Evolutionary conservation across 2,113 vertebrate species (phyloP).

Genomic region (Pipra filicauda): DNA sequence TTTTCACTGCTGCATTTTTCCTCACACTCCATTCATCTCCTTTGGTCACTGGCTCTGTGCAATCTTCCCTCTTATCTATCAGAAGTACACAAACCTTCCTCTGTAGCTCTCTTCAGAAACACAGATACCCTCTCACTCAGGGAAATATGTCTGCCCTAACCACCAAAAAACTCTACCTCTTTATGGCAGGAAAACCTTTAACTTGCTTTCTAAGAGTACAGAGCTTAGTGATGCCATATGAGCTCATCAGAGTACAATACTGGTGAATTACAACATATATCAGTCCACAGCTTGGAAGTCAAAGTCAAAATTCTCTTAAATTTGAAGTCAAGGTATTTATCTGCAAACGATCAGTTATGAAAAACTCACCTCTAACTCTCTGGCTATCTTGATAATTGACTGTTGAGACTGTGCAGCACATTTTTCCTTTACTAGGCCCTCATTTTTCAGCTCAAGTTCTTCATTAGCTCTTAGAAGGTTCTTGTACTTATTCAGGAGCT

Average conservation of each 20-base stretch:
- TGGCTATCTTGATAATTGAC: conserved; percentile 75
- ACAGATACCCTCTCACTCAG: not conserved
- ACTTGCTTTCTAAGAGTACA: not conserved
- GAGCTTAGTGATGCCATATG: not conserved
- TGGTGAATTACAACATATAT: accelerated
- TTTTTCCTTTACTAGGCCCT: conserved; percentile 81
- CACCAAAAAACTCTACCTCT: not conserved
- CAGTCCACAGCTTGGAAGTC: not conserved
- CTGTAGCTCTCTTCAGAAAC: not conserved
- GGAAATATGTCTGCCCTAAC: not conserved
- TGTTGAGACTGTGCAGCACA: conserved; percentile 79
- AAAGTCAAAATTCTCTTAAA: not conserved
- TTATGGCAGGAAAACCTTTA: not conserved
- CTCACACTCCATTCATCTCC: not conserved
- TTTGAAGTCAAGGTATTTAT: not conserved
- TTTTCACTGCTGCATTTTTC: not conserved
- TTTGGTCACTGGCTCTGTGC: not conserved
- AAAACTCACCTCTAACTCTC: conserved; percentile 81
- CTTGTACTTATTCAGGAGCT: conserved; percentile 79
- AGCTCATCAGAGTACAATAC: not conserved
- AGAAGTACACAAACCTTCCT: not conserved
- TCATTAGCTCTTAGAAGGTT: conserved; percentile 78
- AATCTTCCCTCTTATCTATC: not conserved
- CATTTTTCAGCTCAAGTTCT: conserved; percentile 80
- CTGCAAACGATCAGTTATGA: not conserved